These are phyloP conservation scores for Ciconia boyciana DNA, from an alignment of 2,113 vertebrate genomes.

Conservation along the genomic window DNA sequence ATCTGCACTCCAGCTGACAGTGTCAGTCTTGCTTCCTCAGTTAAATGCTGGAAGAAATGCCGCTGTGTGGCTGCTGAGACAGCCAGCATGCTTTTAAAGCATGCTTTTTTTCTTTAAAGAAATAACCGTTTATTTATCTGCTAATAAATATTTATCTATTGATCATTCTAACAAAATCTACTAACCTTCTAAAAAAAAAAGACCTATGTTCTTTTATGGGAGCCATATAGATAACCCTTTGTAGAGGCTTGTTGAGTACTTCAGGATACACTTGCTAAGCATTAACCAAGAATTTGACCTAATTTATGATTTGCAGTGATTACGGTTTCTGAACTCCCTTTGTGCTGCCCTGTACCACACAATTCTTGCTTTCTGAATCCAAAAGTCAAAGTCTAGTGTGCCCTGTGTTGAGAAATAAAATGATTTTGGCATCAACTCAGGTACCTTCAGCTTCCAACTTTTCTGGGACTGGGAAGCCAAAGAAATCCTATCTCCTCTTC, in stretches of 20 bases:
- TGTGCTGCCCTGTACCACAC: neutral
- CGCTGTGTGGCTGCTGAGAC: neutral
- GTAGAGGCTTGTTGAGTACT: neutral
- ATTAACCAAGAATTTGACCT: neutral
- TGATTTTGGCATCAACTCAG: neutral
- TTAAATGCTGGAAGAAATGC: neutral
- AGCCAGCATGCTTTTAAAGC: neutral
- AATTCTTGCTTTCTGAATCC: neutral
- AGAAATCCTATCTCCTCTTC: neutral
- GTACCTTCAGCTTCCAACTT: neutral
- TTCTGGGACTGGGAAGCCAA: neutral
- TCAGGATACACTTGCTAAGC: neutral
- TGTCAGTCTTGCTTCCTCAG: slow-evolving; percentile 6
- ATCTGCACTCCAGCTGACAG: neutral
- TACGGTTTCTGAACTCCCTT: neutral
- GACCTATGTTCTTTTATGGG: neutral
- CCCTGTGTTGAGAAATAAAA: neutral
- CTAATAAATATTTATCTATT: slow-evolving; percentile 1
- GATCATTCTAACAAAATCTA: neutral
- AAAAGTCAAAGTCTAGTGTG: neutral
- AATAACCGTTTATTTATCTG: neutral
- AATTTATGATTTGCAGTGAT: neutral
- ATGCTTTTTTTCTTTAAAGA: neutral
- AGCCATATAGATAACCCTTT: neutral
- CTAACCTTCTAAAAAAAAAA: neutral